phyloP scores from a whole-genome alignment of 2,888 invertebrate genomes.

The Eugnorisma glareosa region DNA sequence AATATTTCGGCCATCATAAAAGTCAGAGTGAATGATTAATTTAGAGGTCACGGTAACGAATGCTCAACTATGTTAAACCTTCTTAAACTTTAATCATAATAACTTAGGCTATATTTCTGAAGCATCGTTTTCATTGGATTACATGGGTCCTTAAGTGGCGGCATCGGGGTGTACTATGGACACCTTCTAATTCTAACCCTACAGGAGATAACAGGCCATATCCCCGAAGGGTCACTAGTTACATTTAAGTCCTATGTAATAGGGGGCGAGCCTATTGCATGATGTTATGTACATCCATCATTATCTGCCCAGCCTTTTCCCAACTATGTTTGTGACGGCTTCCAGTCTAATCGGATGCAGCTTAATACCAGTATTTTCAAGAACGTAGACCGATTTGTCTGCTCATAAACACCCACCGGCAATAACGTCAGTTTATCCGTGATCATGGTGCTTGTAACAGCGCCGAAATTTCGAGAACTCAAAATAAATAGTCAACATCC shows the following conservation, averaged over 20 bases:
- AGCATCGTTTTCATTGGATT: neutral
- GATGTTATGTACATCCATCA: no score
- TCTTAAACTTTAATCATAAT: neutral
- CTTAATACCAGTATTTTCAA: neutral
- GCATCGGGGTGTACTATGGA: no score
- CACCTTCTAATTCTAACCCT: no score
- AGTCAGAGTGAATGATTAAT: neutral
- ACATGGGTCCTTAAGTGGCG: neutral
- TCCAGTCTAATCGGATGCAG: neutral
- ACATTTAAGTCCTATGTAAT: neutral
- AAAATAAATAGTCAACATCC: no score
- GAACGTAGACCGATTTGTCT: no score
- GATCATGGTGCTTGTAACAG: no score
- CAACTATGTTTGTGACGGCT: neutral
- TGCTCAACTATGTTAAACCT: neutral
- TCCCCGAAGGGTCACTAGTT: neutral
- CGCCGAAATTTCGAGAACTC: no score
- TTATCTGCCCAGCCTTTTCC: neutral
- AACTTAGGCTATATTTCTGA: neutral
- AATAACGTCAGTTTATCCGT: no score
- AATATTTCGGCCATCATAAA: neutral
- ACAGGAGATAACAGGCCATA: no score
- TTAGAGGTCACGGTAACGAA: conserved; percentile 20
- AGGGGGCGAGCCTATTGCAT: no score
- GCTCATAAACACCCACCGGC: no score